Conservation (phyloP, 2,888 invertebrate genomes). For the Folsomia candida region DNA sequence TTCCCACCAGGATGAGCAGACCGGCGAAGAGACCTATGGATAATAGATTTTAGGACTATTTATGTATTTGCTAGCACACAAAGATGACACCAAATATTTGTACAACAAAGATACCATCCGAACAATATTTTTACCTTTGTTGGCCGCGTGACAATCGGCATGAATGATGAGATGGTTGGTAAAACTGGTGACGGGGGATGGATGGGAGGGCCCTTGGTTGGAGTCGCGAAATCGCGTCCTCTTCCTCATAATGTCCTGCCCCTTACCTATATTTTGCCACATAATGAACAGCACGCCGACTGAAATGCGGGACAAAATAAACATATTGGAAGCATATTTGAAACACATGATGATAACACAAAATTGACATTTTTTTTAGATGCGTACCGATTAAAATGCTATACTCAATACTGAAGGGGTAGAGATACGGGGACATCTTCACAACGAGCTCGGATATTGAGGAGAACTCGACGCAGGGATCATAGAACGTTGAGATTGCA, state of each 20-base stretch:
- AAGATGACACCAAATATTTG: no score
- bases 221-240: conserved; percentile 53
- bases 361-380: no score
- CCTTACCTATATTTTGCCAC: conserved; percentile 69
- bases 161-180: conserved; percentile 61
- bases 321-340: no score
- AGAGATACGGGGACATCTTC: conserved; percentile 70
- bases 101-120: no score
- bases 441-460: conserved; percentile 52
- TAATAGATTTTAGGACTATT: no score
- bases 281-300: conserved; percentile 72
- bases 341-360: no score
- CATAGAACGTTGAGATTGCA: conserved; percentile 48
- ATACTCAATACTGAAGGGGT: conserved; percentile 77
- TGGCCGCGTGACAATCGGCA: no score
- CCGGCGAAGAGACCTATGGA: conserved; percentile 72
- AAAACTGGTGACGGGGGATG: conserved; percentile 46
- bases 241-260: conserved; percentile 48
- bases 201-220: conserved; percentile 24
- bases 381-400: conserved; percentile 73
- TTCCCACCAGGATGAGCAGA: conserved; percentile 61
- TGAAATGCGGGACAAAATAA: conserved; percentile 54
- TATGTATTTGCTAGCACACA: no score
- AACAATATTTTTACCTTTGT: no score
- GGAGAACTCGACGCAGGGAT: conserved; percentile 51